Evolutionary conservation across 2,797 vertebrate species (phyloP), one percentile per base, ranked within the genome.

Genomic region (Phylloscopus collybita): DNA sequence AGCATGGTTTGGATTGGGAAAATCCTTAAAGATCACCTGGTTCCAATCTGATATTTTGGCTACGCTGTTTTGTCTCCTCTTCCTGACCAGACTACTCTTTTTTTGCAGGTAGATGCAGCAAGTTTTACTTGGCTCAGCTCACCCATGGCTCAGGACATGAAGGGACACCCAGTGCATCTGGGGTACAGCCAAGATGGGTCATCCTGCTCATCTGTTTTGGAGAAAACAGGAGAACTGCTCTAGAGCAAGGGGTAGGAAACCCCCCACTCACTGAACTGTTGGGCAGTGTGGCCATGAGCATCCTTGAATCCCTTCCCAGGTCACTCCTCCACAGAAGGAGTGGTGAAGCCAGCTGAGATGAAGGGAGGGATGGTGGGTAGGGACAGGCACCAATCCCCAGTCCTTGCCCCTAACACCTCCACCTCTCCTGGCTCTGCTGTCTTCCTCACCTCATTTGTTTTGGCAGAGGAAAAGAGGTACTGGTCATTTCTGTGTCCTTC

Each of bases 221-320:
- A 40, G n/a, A 19, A 71, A 47, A 42, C 0, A 3, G 11, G 6
- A 14, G 4, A 57, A 69, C 27, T 79, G 1, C 9, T 60, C 21
- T 16, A 60, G 42, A 71, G 40, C 16, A 11, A 38, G 17, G 25
- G 36, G 22, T 5, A 23, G 34, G 26, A 56, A 78, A 5, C 45
- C 45, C 4, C 3, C 5, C 59, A 14, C 29, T 21, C 0, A 0
- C 5, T 22, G 49, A 76, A 9, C 30, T 36, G 10, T 23, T n/a
- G 42, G 61, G 23, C 10, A 60, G 13, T 1, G 5, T 51, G 44
- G 44, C 25, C 22, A 1, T 10, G 40, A 51, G 11, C n/a, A 47
- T 11, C 72, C 27, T 34, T 34, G 7, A 44, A 40, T 29, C 70
- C 25, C 22, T 60, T 40, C 30, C 29, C 44, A 60, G 32, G 9